phyloP scores from a whole-genome alignment of 2,888 invertebrate genomes.

The Tribolium freemani region DNA sequence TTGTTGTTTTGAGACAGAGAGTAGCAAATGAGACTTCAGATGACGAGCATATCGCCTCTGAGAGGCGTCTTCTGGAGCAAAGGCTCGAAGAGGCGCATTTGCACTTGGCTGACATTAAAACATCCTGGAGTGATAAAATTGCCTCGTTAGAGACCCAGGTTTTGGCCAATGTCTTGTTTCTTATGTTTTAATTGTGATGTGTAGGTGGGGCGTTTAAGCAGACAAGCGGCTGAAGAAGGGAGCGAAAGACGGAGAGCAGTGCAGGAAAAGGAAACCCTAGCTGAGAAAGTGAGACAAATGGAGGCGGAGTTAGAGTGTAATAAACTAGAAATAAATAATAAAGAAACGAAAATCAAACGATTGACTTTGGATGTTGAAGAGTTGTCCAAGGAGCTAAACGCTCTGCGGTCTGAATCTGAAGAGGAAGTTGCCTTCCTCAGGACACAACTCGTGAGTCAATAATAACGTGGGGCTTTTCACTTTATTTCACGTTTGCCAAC shows the following conservation, averaged over 20 bases:
- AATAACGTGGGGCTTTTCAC: constrained; percentile 32
- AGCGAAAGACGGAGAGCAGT: constrained; percentile 83
- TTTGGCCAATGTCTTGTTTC: background rate
- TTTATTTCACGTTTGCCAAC: constrained; percentile 30
- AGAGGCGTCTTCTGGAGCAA: constrained; percentile 79
- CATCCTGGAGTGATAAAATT: constrained; percentile 93
- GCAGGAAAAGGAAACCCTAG: constrained; percentile 76
- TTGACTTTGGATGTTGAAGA: constrained; percentile 82
- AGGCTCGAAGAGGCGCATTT: constrained; percentile 88
- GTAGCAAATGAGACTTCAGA: constrained; percentile 67
- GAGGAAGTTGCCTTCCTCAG: constrained; percentile 71
- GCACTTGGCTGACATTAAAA: constrained; percentile 90
- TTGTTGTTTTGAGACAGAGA: constrained; percentile 72
- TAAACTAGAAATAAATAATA: constrained; percentile 76
- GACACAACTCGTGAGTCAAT: constrained; percentile 73
- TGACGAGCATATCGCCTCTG: constrained; percentile 73
- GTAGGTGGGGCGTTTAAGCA: constrained; percentile 82
- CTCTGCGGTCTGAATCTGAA: constrained; percentile 69
- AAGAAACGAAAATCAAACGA: constrained; percentile 80
- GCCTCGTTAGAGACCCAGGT: constrained; percentile 90
- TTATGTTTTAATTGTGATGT: background rate
- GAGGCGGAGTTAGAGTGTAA: constrained; percentile 78
- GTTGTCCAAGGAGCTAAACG: constrained; percentile 76
- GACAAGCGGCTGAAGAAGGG: constrained; percentile 88
- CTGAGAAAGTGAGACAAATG: constrained; percentile 75